Evolutionary conservation across 2,888 invertebrate species (phyloP).

Genomic region (Drosophila anomalipes): DNA sequence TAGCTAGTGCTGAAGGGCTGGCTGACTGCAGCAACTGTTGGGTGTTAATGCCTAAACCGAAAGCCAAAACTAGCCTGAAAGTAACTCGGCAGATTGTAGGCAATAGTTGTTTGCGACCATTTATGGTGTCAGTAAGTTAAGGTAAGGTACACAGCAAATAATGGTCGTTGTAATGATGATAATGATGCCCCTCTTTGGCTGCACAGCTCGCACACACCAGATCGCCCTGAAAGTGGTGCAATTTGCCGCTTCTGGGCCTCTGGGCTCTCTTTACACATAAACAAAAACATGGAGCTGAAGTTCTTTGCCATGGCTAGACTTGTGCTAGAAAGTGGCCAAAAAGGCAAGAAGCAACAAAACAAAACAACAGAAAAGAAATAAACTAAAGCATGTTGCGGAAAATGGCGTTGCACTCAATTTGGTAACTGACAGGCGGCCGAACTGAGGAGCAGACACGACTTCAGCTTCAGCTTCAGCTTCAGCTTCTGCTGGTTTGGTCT

Average conservation of each 20-base stretch:
- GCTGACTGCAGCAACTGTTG: constrained; percentile 17
- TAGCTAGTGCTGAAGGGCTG: constrained; percentile 47
- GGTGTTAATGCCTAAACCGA: constrained; percentile 40
- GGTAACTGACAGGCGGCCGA: constrained; percentile 72
- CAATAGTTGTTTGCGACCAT: constrained; percentile 50
- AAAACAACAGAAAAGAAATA: constrained; percentile 20
- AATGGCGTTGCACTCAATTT: constrained; percentile 81
- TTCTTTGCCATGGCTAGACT: constrained; percentile 58
- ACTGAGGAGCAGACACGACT: constrained; percentile 39
- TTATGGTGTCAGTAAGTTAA: constrained; percentile 80
- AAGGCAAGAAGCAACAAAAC: constrained; percentile 52
- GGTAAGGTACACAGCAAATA: constrained; percentile 79
- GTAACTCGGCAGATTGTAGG: constrained; percentile 36
- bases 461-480: constrained; percentile 28
- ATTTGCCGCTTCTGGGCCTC: constrained; percentile 61
- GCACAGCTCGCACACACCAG: constrained; percentile 43
- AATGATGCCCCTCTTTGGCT: constrained; percentile 71
- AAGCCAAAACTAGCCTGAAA: constrained; percentile 35
- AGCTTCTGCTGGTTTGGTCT: constrained; percentile 56
- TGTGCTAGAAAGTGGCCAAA: constrained; percentile 78
- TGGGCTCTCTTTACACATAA: constrained; percentile 17
- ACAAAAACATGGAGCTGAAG: constrained; percentile 26
- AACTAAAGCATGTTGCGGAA: constrained; percentile 75
- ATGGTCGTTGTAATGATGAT: constrained; percentile 69
- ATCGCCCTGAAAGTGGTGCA: constrained; percentile 78